These are phyloP conservation scores for Chanos chanos DNA, from an alignment of 2,797 vertebrate species.

Conservation along the genomic window DNA sequence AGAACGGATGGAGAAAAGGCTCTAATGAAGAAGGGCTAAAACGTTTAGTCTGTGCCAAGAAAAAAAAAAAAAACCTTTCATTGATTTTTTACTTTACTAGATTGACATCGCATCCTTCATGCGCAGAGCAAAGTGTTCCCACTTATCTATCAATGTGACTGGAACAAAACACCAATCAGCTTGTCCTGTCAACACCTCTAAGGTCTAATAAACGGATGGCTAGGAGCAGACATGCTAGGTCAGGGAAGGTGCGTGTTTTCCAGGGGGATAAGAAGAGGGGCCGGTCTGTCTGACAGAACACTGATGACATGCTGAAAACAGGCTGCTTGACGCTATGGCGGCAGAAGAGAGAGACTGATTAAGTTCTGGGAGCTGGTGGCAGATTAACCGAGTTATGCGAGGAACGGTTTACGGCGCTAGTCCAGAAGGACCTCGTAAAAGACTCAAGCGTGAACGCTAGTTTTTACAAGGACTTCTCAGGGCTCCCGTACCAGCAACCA, in stretches of 20 bases:
- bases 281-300: background rate
- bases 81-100: too few species aligned
- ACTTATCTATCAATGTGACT: background rate
- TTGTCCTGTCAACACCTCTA: constrained; percentile 7
- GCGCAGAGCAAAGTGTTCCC: background rate
- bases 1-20: too few species aligned
- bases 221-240: constrained; percentile 5
- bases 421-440: background rate
- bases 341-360: background rate
- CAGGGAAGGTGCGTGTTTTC: constrained; percentile 14
- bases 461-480: too few species aligned
- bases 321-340: background rate
- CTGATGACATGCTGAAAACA: background rate
- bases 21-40: too few species aligned
- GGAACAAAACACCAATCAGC: background rate
- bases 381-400: background rate
- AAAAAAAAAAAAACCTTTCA: too few species aligned
- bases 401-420: background rate
- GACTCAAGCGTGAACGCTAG: too few species aligned
- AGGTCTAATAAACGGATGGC: background rate
- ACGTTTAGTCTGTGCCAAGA: too few species aligned
- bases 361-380: background rate
- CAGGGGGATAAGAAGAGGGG: constrained; percentile 8
- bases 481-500: too few species aligned
- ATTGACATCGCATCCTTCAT: too few species aligned